Conservation (phyloP, 2,797 vertebrate genomes). For the Glossophaga mutica region DNA sequence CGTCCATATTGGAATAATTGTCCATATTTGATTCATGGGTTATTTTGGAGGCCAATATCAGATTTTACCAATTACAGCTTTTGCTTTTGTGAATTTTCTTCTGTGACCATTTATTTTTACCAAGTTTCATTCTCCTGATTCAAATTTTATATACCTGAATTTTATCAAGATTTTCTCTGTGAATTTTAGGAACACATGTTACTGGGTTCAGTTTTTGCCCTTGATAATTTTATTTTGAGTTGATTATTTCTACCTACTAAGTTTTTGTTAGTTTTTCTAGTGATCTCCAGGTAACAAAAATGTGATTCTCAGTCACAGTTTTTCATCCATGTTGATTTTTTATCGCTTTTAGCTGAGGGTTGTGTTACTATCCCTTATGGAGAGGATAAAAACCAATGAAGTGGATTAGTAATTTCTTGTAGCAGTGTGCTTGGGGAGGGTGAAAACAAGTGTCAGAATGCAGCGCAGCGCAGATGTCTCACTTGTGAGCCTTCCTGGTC, state of each 20-base stretch:
- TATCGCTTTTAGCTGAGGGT: neutral
- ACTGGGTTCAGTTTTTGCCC: neutral
- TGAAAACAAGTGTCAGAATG: neutral
- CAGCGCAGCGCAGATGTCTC: neutral
- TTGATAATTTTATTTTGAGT: neutral
- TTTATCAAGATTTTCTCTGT: neutral
- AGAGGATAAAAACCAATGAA: conserved; percentile 17
- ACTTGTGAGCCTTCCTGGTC: neutral
- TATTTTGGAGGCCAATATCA: neutral
- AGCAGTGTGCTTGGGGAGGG: neutral
- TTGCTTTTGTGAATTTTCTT: neutral
- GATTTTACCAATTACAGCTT: neutral
- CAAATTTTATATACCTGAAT: neutral
- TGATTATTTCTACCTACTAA: conserved; percentile 4
- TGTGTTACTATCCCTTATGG: neutral
- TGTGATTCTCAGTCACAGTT: neutral
- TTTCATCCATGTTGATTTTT: neutral
- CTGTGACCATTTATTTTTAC: neutral
- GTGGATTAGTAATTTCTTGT: neutral
- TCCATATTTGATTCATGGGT: neutral
- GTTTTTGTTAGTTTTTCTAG: neutral
- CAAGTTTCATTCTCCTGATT: conserved; percentile 19
- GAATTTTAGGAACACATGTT: neutral
- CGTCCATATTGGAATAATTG: neutral
- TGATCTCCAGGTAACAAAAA: neutral